Percentiles rank a stretch among this genome's conserved stretches.
phyloP scores from a whole-genome alignment of 2,888 invertebrate species.

The Sarcophaga variegata region DNA sequence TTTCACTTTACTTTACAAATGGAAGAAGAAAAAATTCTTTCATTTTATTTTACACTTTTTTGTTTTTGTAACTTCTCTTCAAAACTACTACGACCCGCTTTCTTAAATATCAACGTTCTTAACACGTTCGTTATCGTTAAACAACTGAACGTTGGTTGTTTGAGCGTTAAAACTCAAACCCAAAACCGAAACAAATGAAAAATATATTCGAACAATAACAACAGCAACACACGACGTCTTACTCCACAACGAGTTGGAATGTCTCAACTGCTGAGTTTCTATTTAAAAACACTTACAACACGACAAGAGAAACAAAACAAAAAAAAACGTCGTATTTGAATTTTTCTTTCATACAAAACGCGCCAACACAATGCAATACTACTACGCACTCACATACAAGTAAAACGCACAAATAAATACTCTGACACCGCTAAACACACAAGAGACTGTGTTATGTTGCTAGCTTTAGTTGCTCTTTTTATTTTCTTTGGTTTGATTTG shows the following conservation, averaged over 20 bases:
- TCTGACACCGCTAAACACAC: neutral
- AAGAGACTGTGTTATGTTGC: constrained; percentile 5
- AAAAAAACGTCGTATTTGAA: too few species aligned
- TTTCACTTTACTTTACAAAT: too few species aligned
- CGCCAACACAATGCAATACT: constrained; percentile 55
- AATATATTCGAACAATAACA: neutral
- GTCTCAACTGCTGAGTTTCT: neutral
- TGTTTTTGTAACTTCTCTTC: constrained; percentile 28
- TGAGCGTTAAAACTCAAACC: constrained; percentile 64
- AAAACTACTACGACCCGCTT: constrained; percentile 34
- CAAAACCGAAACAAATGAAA: constrained; percentile 7
- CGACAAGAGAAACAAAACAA: too few species aligned
- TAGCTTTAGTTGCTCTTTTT: constrained; percentile 49
- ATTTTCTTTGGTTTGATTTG: constrained; percentile 24
- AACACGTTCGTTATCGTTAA: constrained; percentile 69
- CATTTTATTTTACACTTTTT: constrained; percentile 31
- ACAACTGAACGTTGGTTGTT: constrained; percentile 63
- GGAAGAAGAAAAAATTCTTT: neutral
- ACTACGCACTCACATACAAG: constrained; percentile 33
- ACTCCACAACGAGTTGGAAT: neutral
- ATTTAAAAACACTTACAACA: too few species aligned
- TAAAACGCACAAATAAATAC: constrained; percentile 16
- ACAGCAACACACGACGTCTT: constrained; percentile 19
- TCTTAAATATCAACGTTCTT: constrained; percentile 59
- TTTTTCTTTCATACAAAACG: constrained; percentile 52